These are phyloP conservation scores for Gryllus longicercus DNA, from an alignment of 2,888 invertebrate genomes.

Conservation along the genomic window DNA sequence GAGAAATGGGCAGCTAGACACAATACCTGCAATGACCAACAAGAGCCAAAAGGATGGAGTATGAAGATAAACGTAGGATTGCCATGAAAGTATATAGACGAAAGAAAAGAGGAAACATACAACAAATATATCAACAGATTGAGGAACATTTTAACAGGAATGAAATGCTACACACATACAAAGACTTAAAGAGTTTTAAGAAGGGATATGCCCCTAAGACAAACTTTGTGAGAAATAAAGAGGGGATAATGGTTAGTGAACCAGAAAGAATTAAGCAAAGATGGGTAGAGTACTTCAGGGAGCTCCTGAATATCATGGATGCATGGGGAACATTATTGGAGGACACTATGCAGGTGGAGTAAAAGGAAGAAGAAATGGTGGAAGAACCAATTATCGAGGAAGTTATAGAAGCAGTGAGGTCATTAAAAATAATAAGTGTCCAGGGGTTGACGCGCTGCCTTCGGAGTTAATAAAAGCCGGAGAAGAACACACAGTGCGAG, in stretches of 20 bases:
- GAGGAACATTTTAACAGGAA: not conserved
- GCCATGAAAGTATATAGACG: not conserved
- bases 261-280: constrained; percentile 4
- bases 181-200: not conserved
- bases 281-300: not conserved
- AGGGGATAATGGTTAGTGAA: not conserved
- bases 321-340: not conserved
- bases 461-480: not conserved
- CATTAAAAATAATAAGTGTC: not conserved
- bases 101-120: not conserved
- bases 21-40: not conserved
- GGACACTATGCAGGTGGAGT: not conserved
- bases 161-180: not conserved
- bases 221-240: not conserved
- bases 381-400: not conserved
- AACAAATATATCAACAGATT: not conserved
- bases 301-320: not conserved
- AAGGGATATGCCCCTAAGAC: constrained; percentile 5
- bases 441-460: not conserved
- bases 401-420: not conserved
- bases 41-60: not conserved
- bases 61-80: not conserved
- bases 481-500: not conserved
- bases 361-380: not conserved
- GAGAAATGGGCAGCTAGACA: not conserved